These are phyloP conservation scores for Catamblyrhynchus diadema DNA, from an alignment of 2,797 vertebrate species.

Conservation along the genomic window DNA sequence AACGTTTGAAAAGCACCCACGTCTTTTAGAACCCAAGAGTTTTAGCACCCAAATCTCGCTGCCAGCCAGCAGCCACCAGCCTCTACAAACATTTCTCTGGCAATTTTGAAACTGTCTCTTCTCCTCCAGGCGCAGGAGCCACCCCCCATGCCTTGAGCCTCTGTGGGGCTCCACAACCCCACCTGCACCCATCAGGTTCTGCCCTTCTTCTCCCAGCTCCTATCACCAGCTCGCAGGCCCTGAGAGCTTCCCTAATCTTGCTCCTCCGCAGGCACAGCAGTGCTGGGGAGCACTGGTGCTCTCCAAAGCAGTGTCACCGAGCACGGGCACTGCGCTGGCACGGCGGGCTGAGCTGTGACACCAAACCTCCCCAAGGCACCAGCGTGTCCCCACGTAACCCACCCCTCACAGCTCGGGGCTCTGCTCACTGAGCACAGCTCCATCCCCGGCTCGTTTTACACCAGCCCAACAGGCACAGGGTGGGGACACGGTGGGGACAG, in stretches of 20 bases:
- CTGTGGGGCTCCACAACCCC: not conserved
- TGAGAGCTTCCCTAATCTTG: not conserved
- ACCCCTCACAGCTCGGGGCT: not conserved
- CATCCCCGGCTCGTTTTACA: fast-evolving
- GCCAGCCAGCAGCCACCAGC: not conserved
- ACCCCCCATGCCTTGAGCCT: not conserved
- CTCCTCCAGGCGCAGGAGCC: fast-evolving
- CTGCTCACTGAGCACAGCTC: not conserved
- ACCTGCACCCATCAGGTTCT: fast-evolving
- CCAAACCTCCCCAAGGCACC: not conserved
- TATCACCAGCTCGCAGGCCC: not conserved
- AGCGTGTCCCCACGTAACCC: fast-evolving
- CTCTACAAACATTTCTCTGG: not conserved
- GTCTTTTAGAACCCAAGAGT: not conserved
- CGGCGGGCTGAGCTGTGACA: fast-evolving
- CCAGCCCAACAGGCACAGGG: fast-evolving
- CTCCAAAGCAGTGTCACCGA: not conserved
- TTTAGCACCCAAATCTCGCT: not conserved
- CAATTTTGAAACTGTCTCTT: not conserved
- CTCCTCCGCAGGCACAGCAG: not conserved
- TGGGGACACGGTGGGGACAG: not conserved
- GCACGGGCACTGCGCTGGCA: fast-evolving
- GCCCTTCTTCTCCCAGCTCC: not conserved
- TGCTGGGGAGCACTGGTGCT: fast-evolving
- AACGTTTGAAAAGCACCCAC: not conserved